Base-by-base conservation (phyloP, 2,888 invertebrate species). In the Drosophila paracracens region DNA sequence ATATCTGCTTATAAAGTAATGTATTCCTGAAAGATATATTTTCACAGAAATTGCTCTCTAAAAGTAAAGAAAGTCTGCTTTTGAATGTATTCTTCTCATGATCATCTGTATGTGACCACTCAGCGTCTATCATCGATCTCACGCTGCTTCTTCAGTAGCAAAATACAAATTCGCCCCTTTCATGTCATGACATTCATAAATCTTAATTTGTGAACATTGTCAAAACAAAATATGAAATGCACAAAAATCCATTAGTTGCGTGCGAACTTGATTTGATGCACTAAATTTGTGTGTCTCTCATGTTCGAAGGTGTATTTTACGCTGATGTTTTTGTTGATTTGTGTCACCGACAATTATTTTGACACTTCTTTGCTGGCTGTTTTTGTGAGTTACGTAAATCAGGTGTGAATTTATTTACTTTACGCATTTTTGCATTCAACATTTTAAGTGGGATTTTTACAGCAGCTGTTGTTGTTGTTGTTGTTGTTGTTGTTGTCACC, bases 341-440 rank as follows among this genome's bases (percentile, higher is more conserved):
- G 58, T 69, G 73, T 64, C 70, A 40, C 40, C 73, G 73, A 51
- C 76, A 86, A 74, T 90, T 90, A 80, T 86, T 90, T 85, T 90
- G 81, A 88, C 85, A 86, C 85, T 83, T 85, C 73, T 70, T 79
- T 60, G 60, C 27, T 31, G 18, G 25, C 3, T 71, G 35, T 69
- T 68, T 48, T 58, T 70, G 73, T 70, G 56, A 75, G 68, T 88
- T 86, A 77, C 89, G 87, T 78, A 89, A 86, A 70, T 75, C 81
- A 78, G 89, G 76, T 83, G 85, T 86, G 89, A 90, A 70, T 70
- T 86, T 89, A 81, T 85, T 85, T 85, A 72, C 54, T 68, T 81
- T 74, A 72, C 61, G 76, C 76, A 80, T 82, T 76, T 88, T 74
- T 74, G 85, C 80, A 90, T 71, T 57, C n/a, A 71, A 64, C 38